Percentiles rank a stretch among this genome's conserved stretches.
Conservation (phyloP, 2,113 vertebrate species). For the Xiphophorus couchianus region DNA sequence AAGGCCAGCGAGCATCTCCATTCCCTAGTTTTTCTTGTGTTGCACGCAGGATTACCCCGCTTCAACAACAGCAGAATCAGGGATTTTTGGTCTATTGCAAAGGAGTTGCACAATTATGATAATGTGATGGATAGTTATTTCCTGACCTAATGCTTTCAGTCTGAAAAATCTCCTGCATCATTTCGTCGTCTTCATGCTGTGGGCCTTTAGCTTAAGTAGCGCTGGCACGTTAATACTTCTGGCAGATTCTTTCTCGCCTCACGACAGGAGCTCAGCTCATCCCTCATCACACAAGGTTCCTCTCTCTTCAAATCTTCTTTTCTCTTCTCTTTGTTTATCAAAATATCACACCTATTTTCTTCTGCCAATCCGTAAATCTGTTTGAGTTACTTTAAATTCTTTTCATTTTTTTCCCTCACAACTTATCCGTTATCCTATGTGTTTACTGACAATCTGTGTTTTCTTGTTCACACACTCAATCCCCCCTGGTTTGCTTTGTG, state of each 20-base stretch:
- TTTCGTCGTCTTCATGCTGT: conserved; percentile 48
- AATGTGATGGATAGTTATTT: conserved; percentile 30
- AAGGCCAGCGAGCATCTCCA: conserved; percentile 58
- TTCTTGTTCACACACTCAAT: conserved; percentile 49
- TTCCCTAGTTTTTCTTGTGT: conserved; percentile 61
- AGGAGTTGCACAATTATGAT: conserved; percentile 34
- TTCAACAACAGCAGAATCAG: conserved; percentile 52
- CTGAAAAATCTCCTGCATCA: conserved; percentile 55
- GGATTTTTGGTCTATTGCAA: conserved; percentile 40
- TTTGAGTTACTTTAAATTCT: conserved; percentile 32
- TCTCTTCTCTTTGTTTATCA: conserved; percentile 33
- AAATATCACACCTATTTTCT: conserved; percentile 17
- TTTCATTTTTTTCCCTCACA: conserved; percentile 11
- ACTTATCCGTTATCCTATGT: conserved; percentile 36
- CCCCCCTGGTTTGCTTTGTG: conserved; percentile 54
- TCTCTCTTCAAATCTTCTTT: conserved; percentile 49
- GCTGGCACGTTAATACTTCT: conserved; percentile 60
- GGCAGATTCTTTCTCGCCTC: conserved; percentile 58
- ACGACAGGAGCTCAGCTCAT: conserved; percentile 55
- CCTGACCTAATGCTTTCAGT: conserved; percentile 47
- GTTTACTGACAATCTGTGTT: conserved; percentile 53
- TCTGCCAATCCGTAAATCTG: conserved; percentile 21
- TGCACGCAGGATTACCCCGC: conserved; percentile 62
- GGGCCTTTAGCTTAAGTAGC: conserved; percentile 60
- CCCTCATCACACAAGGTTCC: conserved; percentile 56